Evolutionary conservation across 2,113 vertebrate genomes (phyloP).

Genomic region (Reinhardtius hippoglossoides): DNA sequence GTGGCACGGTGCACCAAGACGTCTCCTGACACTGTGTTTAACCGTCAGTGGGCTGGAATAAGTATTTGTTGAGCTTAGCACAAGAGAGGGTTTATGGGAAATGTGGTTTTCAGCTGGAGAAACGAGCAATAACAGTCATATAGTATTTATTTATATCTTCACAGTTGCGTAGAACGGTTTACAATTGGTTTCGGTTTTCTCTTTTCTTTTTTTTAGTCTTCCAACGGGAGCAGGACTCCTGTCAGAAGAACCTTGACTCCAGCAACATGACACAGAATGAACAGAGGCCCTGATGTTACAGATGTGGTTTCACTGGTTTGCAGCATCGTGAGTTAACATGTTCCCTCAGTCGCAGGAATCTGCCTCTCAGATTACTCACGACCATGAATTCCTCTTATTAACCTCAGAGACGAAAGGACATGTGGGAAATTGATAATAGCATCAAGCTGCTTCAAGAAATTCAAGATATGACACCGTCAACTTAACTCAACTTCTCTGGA

Average conservation of each 20-base stretch:
- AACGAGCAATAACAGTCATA: not conserved
- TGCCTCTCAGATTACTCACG: conserved; percentile 9
- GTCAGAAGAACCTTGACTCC: conserved; percentile 26
- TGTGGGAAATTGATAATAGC: conserved; percentile 47
- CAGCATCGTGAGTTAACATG: not conserved
- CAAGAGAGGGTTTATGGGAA: conserved; percentile 4
- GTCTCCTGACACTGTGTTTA: conserved; percentile 23
- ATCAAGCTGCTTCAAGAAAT: conserved; percentile 46
- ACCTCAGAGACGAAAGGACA: conserved; percentile 34
- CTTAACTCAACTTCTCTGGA: too few species aligned
- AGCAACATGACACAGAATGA: conserved; percentile 21
- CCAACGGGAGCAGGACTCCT: not conserved
- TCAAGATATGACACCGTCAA: conserved; percentile 17
- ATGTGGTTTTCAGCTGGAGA: conserved; percentile 4
- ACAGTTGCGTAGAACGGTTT: not conserved
- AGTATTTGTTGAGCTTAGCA: not conserved
- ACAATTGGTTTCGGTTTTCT: conserved; percentile 8
- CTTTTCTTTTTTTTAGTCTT: not conserved
- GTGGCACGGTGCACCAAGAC: conserved; percentile 16
- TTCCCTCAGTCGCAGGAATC: not conserved
- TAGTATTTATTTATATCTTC: not conserved
- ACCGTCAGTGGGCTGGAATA: conserved; percentile 21
- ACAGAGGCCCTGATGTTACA: conserved; percentile 29
- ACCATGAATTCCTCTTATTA: conserved; percentile 47
- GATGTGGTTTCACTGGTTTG: conserved; percentile 24